These are phyloP conservation scores for Tetragonisca angustula DNA, from an alignment of 2,888 invertebrate species.

Conservation along the genomic window DNA sequence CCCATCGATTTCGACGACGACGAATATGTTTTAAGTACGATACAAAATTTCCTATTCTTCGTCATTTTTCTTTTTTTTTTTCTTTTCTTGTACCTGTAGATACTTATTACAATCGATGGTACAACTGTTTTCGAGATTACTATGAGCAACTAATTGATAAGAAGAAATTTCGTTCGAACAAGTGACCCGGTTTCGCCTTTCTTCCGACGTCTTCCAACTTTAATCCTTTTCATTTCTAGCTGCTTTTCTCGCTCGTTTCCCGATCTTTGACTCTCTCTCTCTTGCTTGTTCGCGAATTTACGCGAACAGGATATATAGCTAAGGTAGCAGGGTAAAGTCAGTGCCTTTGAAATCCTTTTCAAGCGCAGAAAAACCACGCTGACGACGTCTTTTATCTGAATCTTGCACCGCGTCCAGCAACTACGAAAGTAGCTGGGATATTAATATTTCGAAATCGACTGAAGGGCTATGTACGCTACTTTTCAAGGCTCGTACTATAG, in stretches of 20 bases:
- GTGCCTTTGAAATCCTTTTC: conserved; percentile 67
- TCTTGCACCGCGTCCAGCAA: conserved; percentile 20
- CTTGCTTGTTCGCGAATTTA: conserved; percentile 46
- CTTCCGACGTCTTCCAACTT: conserved; percentile 47
- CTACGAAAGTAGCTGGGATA: conserved; percentile 52
- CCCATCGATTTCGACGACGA: too few species aligned
- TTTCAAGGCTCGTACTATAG: conserved; percentile 15
- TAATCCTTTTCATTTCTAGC: conserved; percentile 56
- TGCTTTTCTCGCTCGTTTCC: conserved; percentile 12
- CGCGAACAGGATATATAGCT: conserved; percentile 22
- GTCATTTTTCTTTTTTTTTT: too few species aligned
- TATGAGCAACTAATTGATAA: conserved; percentile 52
- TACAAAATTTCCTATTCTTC: not conserved
- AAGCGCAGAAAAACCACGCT: conserved; percentile 50
- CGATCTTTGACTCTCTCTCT: conserved; percentile 22
- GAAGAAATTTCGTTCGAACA: conserved; percentile 44
- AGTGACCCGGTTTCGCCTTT: conserved; percentile 60
- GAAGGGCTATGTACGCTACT: conserved; percentile 33
- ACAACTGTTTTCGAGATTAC: conserved; percentile 7
- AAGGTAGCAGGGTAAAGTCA: conserved; percentile 38
- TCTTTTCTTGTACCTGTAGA: not conserved
- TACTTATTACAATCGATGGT: not conserved
- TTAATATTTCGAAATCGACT: conserved; percentile 67
- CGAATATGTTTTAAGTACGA: too few species aligned
- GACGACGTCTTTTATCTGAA: conserved; percentile 62